phyloP scores from a whole-genome alignment of 2,113 vertebrate genomes.

The Symphodus melops region DNA sequence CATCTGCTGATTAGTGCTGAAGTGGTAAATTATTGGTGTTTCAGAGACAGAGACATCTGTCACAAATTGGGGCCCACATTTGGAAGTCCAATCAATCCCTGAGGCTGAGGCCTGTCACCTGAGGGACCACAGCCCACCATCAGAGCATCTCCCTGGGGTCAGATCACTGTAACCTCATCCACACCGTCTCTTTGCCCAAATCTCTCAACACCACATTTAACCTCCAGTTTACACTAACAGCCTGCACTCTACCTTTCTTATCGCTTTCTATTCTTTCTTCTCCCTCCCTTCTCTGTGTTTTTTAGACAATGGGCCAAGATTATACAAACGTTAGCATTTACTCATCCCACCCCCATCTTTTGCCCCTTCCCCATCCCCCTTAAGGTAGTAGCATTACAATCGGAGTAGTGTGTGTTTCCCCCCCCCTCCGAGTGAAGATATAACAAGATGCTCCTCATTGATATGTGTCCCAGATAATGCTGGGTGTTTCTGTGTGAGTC shows the following conservation, averaged over 20 bases:
- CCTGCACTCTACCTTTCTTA: background rate
- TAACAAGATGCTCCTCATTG: constrained; percentile 51
- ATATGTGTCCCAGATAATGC: constrained; percentile 48
- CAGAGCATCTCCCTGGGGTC: constrained; percentile 39
- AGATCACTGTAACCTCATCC: constrained; percentile 10
- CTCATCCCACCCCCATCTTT: constrained; percentile 26
- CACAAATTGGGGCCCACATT: constrained; percentile 37
- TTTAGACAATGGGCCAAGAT: background rate
- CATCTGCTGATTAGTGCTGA: constrained; percentile 35
- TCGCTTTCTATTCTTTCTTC: background rate
- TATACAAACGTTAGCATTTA: constrained; percentile 23
- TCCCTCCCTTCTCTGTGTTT: background rate
- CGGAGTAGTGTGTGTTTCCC: constrained; percentile 42
- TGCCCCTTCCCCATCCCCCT: constrained; percentile 19
- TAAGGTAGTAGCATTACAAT: constrained; percentile 43
- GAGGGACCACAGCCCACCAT: constrained; percentile 33
- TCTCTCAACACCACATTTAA: background rate
- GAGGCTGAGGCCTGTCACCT: constrained; percentile 23
- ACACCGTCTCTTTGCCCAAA: background rate
- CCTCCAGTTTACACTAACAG: background rate
- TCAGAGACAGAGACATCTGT: constrained; percentile 64
- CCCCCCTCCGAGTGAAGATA: constrained; percentile 32
- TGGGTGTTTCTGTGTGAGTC: constrained; percentile 34
- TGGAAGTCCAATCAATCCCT: constrained; percentile 37
- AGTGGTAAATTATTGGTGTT: constrained; percentile 16